Evolutionary conservation across 2,797 vertebrate genomes (phyloP), one percentile per base, ranked within the genome.

Genomic region (Arnoldichthys spilopterus): DNA sequence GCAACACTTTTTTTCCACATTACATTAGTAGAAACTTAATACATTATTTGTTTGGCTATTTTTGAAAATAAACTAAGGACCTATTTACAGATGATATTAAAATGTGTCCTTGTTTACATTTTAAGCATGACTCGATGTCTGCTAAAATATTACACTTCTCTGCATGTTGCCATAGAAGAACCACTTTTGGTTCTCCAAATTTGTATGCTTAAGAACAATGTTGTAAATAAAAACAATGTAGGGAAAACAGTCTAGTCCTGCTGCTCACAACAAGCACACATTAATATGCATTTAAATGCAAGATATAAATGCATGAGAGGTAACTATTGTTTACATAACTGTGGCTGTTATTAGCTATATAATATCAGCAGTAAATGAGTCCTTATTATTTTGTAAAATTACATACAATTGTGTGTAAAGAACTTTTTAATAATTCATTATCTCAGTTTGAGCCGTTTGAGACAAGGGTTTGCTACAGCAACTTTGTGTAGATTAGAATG

Each of bases 391-490:
- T 37, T 34, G 56, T 59, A 15, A 28, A 28, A 61, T 28, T 26
- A 24, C n/a, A n/a, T n/a, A n/a, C n/a, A n/a, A n/a, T n/a, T n/a
- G n/a, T n/a, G 9, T 37, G 43, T 9, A 11, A 45, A 45, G 7
- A 45, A 45, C 12, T 0, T 45, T 37, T 6, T 45, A 2, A 28
- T 7, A 8, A 47, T 22, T 24, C 61, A 61, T 28, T 15, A 18
- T 1, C 3, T 32, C 34, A 47, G 1, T 40, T 53, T 30, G 26
- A 72, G 32, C 69, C 26, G 26, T 26, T 20, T 6, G 28, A 30
- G 1, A 49, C n/a, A 66, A 67, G 43, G 61, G 9, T 81, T 76
- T 77, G 61, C 69, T 81, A 59, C 18, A 43, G 40, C 51, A 70
- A 24, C 47, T 11, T 70, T 18, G n/a, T n/a, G n/a, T n/a, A n/a